Conservation (phyloP, 2,888 invertebrate genomes). For the Villa cingulata region DNA sequence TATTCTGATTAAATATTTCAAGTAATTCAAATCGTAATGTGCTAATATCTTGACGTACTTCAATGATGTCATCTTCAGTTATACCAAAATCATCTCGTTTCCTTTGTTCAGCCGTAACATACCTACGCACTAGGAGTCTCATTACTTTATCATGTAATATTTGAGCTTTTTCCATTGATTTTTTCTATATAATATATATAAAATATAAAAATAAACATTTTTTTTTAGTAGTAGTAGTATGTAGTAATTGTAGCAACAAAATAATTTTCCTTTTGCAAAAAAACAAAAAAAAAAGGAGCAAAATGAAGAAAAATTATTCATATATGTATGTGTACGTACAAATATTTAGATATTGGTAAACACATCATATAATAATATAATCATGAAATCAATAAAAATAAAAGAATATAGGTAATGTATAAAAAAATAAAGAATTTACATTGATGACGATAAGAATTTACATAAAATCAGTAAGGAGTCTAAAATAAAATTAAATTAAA, state of each 20-base stretch:
- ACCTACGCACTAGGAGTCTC: slow-evolving; percentile 75
- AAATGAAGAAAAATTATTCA: no score
- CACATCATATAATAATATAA: no score
- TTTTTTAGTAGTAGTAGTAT: no score
- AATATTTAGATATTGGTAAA: no score
- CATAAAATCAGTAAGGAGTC: background rate
- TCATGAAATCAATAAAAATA: no score
- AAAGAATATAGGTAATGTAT: no score
- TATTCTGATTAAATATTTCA: slow-evolving; percentile 79
- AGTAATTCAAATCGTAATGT: slow-evolving; percentile 83
- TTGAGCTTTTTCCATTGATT: slow-evolving; percentile 56
- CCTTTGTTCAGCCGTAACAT: slow-evolving; percentile 77
- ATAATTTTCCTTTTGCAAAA: no score
- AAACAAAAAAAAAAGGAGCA: no score
- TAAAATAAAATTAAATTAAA: background rate
- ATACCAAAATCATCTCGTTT: slow-evolving; percentile 84
- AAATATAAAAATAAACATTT: background rate
- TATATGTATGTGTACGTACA: no score
- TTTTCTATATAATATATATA: slow-evolving; percentile 40
- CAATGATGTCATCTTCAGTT: slow-evolving; percentile 95
- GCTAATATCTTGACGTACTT: slow-evolving; percentile 95
- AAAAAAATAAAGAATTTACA: no score
- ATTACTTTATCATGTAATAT: slow-evolving; percentile 71
- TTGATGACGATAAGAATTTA: background rate
- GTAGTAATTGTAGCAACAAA: no score